Base-by-base conservation (phyloP, 2,888 invertebrate species). In the Brenthis ino region DNA sequence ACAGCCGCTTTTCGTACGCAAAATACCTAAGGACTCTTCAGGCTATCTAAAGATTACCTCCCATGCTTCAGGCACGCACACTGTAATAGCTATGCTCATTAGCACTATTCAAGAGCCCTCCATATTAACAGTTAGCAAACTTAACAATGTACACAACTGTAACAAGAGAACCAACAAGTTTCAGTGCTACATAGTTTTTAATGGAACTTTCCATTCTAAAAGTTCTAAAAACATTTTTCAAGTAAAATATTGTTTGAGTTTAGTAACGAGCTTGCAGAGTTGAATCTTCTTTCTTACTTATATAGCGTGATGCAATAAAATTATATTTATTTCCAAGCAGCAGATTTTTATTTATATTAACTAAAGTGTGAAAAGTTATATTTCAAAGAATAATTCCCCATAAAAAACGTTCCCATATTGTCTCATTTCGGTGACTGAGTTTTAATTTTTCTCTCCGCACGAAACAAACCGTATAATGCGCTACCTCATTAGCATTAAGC, bases 21-120 rank as follows among this genome's bases (percentile, higher is more conserved):
- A 61, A 56, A 16, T 55, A 13, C 61, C 61, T 61, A 61, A 63
- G 55, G 20, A 33, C 50, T 56, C 55, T 66, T 60, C 33, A 61
- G 61, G 61, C 61, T 55, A 56, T 63, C 56, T 56, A 64, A 57
- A 68, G 68, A 68, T 57, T 56, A 37, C 57, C 68, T 50, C 64
- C 61, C 47, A 37, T 67, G 50, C 20, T 63, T 48, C 50, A 55
- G 70, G 72, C 70, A 72, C 72, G 70, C 71, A 71, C 76, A 75
- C 79, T 64, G 75, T 79, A 77, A 79, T 77, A 77, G 70, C 77
- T 67, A 65, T 70, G 74, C 77, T 79, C 78, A 77, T 80, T 80
- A 79, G 75, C 75, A 73, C 76, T 71, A 71, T 77, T 75, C 70
- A 71, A 73, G 72, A 68, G 69, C 68, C 65, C 72, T 76, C 65